Base-by-base conservation (phyloP, 2,797 vertebrate species). In the Pitangus sulphuratus region DNA sequence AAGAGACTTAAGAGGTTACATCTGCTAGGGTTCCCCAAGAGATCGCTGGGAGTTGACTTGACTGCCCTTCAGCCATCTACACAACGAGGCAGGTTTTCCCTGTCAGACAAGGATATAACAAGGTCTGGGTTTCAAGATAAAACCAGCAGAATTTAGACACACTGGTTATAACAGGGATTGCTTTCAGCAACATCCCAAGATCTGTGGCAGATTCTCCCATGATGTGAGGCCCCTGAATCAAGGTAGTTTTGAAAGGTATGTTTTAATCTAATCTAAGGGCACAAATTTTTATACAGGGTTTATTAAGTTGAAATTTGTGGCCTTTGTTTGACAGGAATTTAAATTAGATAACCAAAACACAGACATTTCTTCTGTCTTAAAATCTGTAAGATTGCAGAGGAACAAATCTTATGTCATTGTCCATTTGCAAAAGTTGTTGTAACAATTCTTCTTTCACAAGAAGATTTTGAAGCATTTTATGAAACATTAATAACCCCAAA, bases 1-100 rank as follows among this genome's bases (percentile, higher is more conserved):
- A 97, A 96, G 60, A 94, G 83, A 61, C 57, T 96, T 96, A 95
- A 97, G 93, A 96, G 91, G 89, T 95, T 96, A 91, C 93, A 95
- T 96, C 94, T 96, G 94, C 91, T 95, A 33, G 20, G n/a, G 78
- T 9, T 91, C 83, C 95, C 94, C 93, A 61, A 37, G 95, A 95
- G 94, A 96, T 79, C 16, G 0, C 11, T 60, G 48, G 60, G 74
- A 64, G 51, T 35, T 96, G 87, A 84, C 69, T 95, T 86, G 92
- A 82, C 53, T 69, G 74, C 93, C 84, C 82, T 80, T 95, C 77
- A 94, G 60, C 74, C 90, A 84, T 70, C 83, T 21, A 86, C 45
- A 30, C 56, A 45, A 45, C 80, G 62, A 91, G 70, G 61, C 39
- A 45, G 8, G 20, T 91, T 95, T 97, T 70, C 66, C 75, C 70